Base-by-base conservation (phyloP, 1,140 invertebrate genomes). In the Oreohelix idahoensis region DNA sequence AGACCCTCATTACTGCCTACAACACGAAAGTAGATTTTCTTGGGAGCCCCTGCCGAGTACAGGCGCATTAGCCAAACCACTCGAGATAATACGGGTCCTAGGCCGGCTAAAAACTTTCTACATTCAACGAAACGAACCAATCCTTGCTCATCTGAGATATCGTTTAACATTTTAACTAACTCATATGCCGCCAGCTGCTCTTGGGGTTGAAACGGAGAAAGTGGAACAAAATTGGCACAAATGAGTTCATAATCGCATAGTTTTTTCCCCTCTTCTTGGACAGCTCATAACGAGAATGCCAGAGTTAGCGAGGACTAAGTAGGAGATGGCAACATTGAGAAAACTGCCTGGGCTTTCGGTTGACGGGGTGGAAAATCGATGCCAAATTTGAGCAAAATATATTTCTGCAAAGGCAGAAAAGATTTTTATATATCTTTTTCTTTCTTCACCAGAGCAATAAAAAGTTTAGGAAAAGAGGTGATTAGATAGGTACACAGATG, bases 221-320 rank as follows among this genome's bases (percentile, higher is more conserved):
- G 63, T 66, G 63, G 17, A 66, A 32, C n/a, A 66, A 66, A 66
- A 66, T 66, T 66, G 63, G 63, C 63, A 66, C 63, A 66, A 66
- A 66, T 66, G 63, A 66, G 63, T 32, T 66, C 29, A 66, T 66
- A 66, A 66, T 66, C 63, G 63, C 63, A 66, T n/a, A 8, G 4
- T 58, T 58, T 66, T 66, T 66, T 32, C 26, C 53, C 5, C 17
- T 49, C 45, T 17, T 49, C 53, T 2, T 58, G 53, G 53, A 58
- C 53, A 58, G 23, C 15, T 58, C 53, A 20, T 10, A 58, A 45
- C 42, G 42, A 45, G 53, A 17, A 8, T 17, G 45, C 17, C 10
- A 49, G 17, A 58, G 53, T 58, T 58, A 58, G 2, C 53, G 10
- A 23, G 15, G 26, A 4, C 53, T 58, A 58, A 58, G 8, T 58